Conservation (phyloP, 2,888 invertebrate genomes). For the Caenorhabditis uteleia region DNA sequence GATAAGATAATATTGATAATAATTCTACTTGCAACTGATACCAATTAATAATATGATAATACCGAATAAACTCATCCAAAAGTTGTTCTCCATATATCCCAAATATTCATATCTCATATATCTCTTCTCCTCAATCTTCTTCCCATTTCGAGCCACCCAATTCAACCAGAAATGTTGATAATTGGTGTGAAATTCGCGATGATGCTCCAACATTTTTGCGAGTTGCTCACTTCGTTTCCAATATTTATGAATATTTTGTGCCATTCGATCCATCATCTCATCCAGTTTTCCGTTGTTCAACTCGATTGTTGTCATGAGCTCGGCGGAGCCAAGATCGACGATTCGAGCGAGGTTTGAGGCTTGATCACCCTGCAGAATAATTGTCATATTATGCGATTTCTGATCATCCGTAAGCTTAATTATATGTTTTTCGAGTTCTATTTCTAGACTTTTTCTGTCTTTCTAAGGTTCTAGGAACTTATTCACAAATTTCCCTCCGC, state of each 20-base stretch:
- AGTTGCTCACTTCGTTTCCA: constrained; percentile 41
- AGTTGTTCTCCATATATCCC: constrained; percentile 45
- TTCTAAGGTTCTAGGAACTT: no score
- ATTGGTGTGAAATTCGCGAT: constrained; percentile 43
- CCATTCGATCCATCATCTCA: constrained; percentile 44
- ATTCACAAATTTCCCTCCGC: constrained; percentile 64
- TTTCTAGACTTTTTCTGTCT: no score
- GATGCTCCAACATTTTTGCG: constrained; percentile 47
- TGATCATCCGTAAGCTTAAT: no score
- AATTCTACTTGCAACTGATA: neutral
- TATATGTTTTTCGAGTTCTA: no score
- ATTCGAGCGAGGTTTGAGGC: constrained; percentile 60
- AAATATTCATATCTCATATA: constrained; percentile 40
- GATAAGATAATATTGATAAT: no score
- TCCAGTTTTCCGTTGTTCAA: constrained; percentile 48
- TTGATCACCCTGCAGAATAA: constrained; percentile 64
- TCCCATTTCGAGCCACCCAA: constrained; percentile 55
- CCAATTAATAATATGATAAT: constrained; percentile 2
- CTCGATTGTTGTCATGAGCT: constrained; percentile 50
- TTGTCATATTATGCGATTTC: no score
- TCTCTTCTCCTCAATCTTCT: constrained; percentile 27
- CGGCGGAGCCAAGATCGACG: constrained; percentile 58
- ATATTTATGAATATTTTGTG: constrained; percentile 40
- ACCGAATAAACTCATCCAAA: constrained; percentile 27
- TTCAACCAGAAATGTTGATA: constrained; percentile 60